Evolutionary conservation across 1,140 invertebrate genomes (phyloP), one percentile per base, ranked within the genome.

Genomic region (Drosophila ironensis): DNA sequence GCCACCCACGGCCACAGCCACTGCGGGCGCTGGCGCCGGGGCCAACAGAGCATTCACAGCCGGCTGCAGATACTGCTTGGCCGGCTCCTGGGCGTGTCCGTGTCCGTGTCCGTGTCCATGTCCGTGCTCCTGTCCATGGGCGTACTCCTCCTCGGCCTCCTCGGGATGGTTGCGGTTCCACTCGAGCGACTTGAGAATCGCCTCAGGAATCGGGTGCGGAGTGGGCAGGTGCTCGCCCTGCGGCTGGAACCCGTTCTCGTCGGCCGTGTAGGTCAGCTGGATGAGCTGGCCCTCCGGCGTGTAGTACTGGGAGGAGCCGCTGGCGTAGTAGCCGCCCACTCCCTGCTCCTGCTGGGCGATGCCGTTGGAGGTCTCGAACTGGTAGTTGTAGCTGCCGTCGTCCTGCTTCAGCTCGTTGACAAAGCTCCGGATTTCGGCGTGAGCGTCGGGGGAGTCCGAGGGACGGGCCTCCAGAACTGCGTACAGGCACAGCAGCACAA

Each of bases 301-400:
- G 33, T 78, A 74, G 11, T 82, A 89, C 33, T 82, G 68, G 0
- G 77, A 88, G 11, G 80, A 86, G 28, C 88, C 88, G 17, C 63
- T 77, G 24, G 88, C 87, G 33, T 86, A 82, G 22, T 88, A 86
- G 6, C 88, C 88, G 7, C 88, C 88, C 7, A 76, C 73, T 20
- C 93, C 93, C 63, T 90, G 88, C 59, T 93, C 93, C 72, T 93
- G 91, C 12, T 91, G 92, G 27, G 91, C 88, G 63, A 93, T 93
- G 5, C 93, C 93, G 75, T 94, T 93, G 24, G 90, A 92, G 24
- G 93, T 92, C 67, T 92, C 88, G 74, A 93, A 94, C 44, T 82
- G 78, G 38, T 89, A 87, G 41, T 89, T 87, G 64, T 89, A 90
- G 80, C 92, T 94, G 64, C 91, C 92, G 54, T 93, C 92, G 2